phyloP scores from a whole-genome alignment of 2,113 vertebrate genomes.

The Forbesichthys papilliferus region DNA sequence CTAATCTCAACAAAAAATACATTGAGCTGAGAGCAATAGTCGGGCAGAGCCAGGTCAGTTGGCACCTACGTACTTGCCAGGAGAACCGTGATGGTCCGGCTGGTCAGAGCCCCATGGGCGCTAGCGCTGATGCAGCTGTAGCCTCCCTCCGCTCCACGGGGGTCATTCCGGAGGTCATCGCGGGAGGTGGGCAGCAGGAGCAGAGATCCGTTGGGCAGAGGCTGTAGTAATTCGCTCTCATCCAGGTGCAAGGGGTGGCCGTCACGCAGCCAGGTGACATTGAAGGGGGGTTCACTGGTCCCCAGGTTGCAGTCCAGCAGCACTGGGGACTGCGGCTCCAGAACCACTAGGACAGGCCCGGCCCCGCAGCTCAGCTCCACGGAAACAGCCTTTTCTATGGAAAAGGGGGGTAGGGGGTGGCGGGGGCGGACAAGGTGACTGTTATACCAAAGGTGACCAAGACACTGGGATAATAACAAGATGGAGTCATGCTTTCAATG shows the following conservation, averaged over 20 bases:
- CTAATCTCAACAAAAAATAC: too few species aligned
- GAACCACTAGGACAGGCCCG: constrained; percentile 83
- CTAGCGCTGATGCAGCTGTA: constrained; percentile 87
- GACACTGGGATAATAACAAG: too few species aligned
- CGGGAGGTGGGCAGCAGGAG: constrained; percentile 66
- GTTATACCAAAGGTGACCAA: too few species aligned
- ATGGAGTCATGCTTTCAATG: too few species aligned
- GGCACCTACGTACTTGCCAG: constrained; percentile 83
- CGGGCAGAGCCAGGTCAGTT: too few species aligned
- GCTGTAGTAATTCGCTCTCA: constrained; percentile 69
- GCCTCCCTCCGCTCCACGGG: constrained; percentile 76
- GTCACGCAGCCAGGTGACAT: constrained; percentile 87
- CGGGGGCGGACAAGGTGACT: neutral
- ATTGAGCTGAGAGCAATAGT: too few species aligned
- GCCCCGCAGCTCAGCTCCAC: constrained; percentile 89
- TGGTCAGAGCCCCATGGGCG: constrained; percentile 84
- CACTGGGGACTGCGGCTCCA: constrained; percentile 80
- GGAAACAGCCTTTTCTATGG: constrained; percentile 79
- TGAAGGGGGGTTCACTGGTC: constrained; percentile 73
- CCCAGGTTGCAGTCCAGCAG: constrained; percentile 87
- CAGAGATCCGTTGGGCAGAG: constrained; percentile 86
- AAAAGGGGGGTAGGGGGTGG: constrained; percentile 15
- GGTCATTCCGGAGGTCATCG: constrained; percentile 47
- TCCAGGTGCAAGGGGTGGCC: constrained; percentile 71
- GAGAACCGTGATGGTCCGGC: constrained; percentile 83